Base-by-base conservation (phyloP, 2,113 vertebrate species). In the Butorides virescens region DNA sequence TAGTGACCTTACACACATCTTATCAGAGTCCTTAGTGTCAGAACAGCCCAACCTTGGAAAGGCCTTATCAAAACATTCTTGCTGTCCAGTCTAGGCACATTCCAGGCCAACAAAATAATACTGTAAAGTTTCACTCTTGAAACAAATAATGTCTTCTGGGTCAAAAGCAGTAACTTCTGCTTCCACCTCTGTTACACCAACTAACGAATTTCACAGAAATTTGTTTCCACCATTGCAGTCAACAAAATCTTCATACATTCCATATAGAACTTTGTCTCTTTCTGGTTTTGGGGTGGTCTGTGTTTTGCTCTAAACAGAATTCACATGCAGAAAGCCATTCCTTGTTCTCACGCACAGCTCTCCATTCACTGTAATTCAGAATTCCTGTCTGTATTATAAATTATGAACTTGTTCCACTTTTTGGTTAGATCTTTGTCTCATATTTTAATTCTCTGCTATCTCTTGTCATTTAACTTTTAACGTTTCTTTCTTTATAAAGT, bases 31-130 rank as follows among this genome's bases (percentile, higher is more conserved):
- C 78, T 90, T 90, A 39, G 12, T 58, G 58, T 79, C 46, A 58
- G 62, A 92, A 91, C 62, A 94, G 36, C 53, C 77, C 62, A 96
- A 8, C 87, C 92, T 90, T 96, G 95, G 89, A 78, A 68, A 85
- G 80, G 81, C 70, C 10, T 56, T 89, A 87, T 93, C 70, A 61
- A 91, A 92, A 78, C 32, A 87, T 87, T 70, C 77, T 90, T 88
- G 56, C 49, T 95, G 70, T 61, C 44, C 56, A 76, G 74, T n/a
- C 81, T 73, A 72, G 22, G 39, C 90, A 93, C 77, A 79, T 93
- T 91, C 74, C 90, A 88, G 71, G n/a, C 58, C 62, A 93, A 92
- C 52, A 95, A 91, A 85, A 74, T 25, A 91, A 90, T 29, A 29
- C 34, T 78, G 42, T 50, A 46, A 39, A 66, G 30, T 87, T 85